Percentiles rank a stretch among this genome's conserved stretches.
Conservation (phyloP, 2,113 vertebrate genomes). For the Barnardius zonarius region DNA sequence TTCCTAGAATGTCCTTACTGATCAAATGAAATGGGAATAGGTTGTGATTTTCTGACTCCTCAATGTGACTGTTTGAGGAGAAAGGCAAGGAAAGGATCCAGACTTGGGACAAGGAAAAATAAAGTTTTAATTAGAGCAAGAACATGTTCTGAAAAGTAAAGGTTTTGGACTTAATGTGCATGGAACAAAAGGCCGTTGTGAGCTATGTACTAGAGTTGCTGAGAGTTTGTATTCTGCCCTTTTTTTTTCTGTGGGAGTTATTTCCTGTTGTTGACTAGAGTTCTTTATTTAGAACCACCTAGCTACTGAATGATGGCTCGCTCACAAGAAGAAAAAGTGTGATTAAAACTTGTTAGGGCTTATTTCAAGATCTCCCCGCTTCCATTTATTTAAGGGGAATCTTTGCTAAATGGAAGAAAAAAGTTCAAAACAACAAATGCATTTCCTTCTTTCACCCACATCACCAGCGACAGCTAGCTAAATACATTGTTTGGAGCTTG, state of each 20-base stretch:
- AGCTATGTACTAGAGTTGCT: conserved; percentile 85
- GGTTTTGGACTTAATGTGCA: conserved; percentile 68
- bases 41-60: background rate
- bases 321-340: conserved; percentile 69
- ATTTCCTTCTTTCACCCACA: background rate
- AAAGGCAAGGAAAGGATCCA: background rate
- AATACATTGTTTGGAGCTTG: background rate
- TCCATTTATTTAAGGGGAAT: conserved; percentile 44
- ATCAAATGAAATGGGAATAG: background rate
- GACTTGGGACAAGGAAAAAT: background rate
- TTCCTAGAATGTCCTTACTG: background rate
- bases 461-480: background rate
- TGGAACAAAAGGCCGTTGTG: conserved; percentile 86
- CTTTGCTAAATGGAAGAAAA: conserved; percentile 2
- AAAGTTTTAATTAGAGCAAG: conserved; percentile 46
- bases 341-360: conserved; percentile 71
- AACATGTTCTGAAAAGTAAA: conserved; percentile 65
- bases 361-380: conserved; percentile 65
- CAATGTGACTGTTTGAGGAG: background rate
- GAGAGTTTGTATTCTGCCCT: conserved; percentile 89
- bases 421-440: background rate
- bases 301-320: conserved; percentile 82
- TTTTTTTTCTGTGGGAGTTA: conserved; percentile 93
- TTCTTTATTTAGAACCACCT: conserved; percentile 99
- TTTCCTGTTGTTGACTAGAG: conserved; percentile 99